Percentiles rank a stretch among this genome's conserved stretches.
Conservation (phyloP, 1,140 invertebrate species). For the Hylaeus anthracinus region DNA sequence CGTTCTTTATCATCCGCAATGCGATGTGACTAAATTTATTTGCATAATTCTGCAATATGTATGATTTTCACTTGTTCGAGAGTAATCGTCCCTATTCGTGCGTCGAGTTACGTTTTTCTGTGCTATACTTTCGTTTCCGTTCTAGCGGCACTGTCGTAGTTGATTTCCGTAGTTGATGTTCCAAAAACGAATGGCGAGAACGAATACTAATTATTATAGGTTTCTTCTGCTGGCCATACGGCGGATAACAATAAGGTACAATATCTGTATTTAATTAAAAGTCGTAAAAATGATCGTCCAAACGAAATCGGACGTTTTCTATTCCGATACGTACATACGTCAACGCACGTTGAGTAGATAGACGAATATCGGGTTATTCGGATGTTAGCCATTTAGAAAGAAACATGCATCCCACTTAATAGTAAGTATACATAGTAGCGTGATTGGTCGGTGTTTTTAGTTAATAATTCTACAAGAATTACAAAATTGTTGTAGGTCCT, state of each 20-base stretch:
- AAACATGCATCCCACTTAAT: neutral
- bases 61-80: neutral
- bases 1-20: too few relatives aligned
- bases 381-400: neutral
- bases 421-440: neutral
- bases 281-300: too few relatives aligned
- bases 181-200: neutral
- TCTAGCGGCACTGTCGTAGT: neutral
- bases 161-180: neutral
- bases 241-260: conserved; percentile 34
- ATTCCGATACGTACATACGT: neutral
- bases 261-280: conserved; percentile 6
- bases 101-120: neutral
- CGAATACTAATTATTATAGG: conserved; percentile 31
- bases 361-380: neutral
- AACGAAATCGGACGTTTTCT: conserved; percentile 1
- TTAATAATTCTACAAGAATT: too few relatives aligned
- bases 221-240: conserved; percentile 35
- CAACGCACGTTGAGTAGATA: neutral
- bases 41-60: neutral
- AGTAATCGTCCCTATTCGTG: too few relatives aligned
- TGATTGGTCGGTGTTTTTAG: neutral
- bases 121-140: neutral
- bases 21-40: neutral
- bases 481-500: too few relatives aligned